These are phyloP conservation scores for Drosophila murphyi DNA, from an alignment of 1,140 invertebrate genomes.

Conservation along the genomic window DNA sequence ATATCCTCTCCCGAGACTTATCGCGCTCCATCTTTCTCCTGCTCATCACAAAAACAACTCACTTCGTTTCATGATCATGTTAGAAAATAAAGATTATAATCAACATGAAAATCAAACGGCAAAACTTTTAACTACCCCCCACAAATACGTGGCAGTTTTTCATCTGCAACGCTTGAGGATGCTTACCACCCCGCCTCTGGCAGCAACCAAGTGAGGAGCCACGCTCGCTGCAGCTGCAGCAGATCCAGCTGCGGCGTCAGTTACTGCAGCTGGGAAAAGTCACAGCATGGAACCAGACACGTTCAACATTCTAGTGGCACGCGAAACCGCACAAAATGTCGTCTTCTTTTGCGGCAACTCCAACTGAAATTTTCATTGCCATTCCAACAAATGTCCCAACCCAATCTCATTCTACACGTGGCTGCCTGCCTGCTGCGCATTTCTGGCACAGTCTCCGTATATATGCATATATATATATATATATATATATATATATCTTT, in stretches of 20 bases:
- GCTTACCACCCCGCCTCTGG: slow-evolving; percentile 41
- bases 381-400: background rate
- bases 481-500: background rate
- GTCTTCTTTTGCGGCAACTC: slow-evolving; percentile 28
- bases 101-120: slow-evolving; percentile 76
- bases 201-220: background rate
- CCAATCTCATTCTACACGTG: background rate
- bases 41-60: too few species aligned
- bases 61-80: slow-evolving; percentile 20
- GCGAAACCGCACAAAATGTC: slow-evolving; percentile 74
- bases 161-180: slow-evolving; percentile 37
- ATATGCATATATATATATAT: background rate
- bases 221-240: slow-evolving; percentile 9
- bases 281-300: slow-evolving; percentile 50
- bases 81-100: slow-evolving; percentile 63
- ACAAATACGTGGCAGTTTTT: slow-evolving; percentile 61
- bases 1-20: background rate
- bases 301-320: slow-evolving; percentile 72
- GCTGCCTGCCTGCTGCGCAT: slow-evolving; percentile 34
- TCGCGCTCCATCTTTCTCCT: too few species aligned
- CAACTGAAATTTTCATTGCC: background rate
- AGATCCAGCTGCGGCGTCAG: slow-evolving; percentile 13
- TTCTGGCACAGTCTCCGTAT: slow-evolving; percentile 64
- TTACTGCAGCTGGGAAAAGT: slow-evolving; percentile 23
- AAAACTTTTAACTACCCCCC: slow-evolving; percentile 55